A percentile compares a stretch with the other conserved stretches of the same genome.
phyloP scores from a whole-genome alignment of 2,888 invertebrate genomes.

The Scaeva pyrastri region DNA sequence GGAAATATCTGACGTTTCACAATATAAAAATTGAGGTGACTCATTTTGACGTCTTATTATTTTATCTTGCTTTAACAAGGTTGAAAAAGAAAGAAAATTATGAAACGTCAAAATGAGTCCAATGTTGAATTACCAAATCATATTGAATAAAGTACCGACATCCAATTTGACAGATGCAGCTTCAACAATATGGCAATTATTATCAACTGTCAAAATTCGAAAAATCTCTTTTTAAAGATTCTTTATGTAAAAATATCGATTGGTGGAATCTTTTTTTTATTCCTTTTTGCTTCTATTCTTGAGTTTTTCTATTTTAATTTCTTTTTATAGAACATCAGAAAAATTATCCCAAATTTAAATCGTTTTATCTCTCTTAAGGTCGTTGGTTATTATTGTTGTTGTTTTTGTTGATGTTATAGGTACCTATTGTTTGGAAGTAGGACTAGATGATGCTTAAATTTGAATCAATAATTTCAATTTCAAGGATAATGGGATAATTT shows the following conservation, averaged over 20 bases:
- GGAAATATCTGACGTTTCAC: too few species aligned
- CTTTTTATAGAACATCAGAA: neutral
- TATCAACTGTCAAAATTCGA: slow-evolving; percentile 23
- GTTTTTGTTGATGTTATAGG: neutral
- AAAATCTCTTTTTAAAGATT: neutral
- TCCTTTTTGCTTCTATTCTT: slow-evolving; percentile 3
- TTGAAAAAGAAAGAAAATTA: too few species aligned
- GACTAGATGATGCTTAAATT: neutral
- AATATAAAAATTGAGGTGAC: too few species aligned
- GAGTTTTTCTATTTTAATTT: neutral
- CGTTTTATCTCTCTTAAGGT: neutral
- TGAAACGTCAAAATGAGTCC: too few species aligned
- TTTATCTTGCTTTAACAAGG: too few species aligned
- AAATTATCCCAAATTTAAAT: slow-evolving; percentile 6
- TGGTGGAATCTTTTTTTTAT: too few species aligned
- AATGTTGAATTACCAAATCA: too few species aligned
- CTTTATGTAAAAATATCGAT: slow-evolving; percentile 5
- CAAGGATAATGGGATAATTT: slow-evolving; percentile 17
- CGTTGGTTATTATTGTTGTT: neutral
- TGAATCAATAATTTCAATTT: slow-evolving; percentile 29
- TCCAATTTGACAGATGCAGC: too few species aligned
- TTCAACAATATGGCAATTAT: too few species aligned
- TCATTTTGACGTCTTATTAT: too few species aligned
- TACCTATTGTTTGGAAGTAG: neutral
- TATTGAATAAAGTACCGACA: too few species aligned